Conservation (phyloP, 2,113 vertebrate genomes). For the Macrotus californicus region DNA sequence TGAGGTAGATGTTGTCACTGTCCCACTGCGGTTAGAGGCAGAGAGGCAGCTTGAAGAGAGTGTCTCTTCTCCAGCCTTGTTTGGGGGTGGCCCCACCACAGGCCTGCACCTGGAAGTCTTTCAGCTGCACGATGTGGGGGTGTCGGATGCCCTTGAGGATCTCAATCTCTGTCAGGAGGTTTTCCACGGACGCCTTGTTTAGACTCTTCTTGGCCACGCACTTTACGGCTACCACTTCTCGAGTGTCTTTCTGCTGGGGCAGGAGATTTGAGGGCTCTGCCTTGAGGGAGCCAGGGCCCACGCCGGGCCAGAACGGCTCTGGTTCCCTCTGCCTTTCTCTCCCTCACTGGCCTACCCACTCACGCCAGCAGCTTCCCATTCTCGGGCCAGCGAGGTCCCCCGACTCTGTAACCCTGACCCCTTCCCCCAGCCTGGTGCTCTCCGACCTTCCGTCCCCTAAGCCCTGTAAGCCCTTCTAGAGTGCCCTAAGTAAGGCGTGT, state of each 20-base stretch:
- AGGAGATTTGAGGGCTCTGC: neutral
- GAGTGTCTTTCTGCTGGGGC: constrained; percentile 82
- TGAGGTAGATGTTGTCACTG: constrained; percentile 94
- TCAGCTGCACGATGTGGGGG: constrained; percentile 94
- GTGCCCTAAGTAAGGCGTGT: neutral
- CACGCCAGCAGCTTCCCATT: neutral
- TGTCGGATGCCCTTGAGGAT: constrained; percentile 94
- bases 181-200: constrained; percentile 92
- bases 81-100: neutral
- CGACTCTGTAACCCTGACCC: neutral
- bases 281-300: neutral
- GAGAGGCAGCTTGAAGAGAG: neutral
- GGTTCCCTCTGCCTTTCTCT: neutral
- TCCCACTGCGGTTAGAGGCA: constrained; percentile 87
- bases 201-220: constrained; percentile 94
- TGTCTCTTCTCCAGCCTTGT: neutral
- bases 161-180: constrained; percentile 95
- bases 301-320: neutral
- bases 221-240: constrained; percentile 96
- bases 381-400: neutral
- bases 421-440: neutral
- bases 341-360: neutral
- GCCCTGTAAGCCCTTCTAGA: neutral
- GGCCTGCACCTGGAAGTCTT: constrained; percentile 90
- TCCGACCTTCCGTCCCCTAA: neutral